Base-by-base conservation (phyloP, 2,888 invertebrate species). In the Rhodophaea formosa region DNA sequence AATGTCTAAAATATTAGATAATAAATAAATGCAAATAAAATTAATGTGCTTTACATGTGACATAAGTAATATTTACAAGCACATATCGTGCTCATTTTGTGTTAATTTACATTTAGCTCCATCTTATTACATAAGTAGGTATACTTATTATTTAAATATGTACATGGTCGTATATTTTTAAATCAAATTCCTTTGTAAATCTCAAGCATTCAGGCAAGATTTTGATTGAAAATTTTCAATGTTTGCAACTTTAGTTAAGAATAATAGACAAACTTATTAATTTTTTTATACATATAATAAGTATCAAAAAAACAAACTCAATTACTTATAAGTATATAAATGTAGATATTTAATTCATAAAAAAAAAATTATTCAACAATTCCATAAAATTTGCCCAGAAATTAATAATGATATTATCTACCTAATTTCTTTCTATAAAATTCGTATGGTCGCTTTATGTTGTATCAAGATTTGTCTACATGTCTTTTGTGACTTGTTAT, bases 131-230 rank as follows among this genome's bases (percentile, higher is more conserved):
- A 23, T 23, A 23, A 23, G 23, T 23, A n/a, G n/a, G n/a, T n/a
- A n/a, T n/a, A n/a, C n/a, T n/a, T n/a, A 49, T 49, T n/a, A 53
- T 23, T 16, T 46, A 42, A 46, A 46, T 49, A 49, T 49, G 46
- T 53, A 57, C 47, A 56, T 47, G 12, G 32, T 47, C n/a, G 47
- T 39, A n/a, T 56, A 46, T 35, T 47, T 32, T 30, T 32, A 32
- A 47, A 49, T 49, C 30, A 15, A 15, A 30, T 32, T 32, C 15
- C 14, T 32, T 23, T 56, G 30, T 49, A 32, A 49, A 15, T 32
- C 14, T 49, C 32, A 49, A 49, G 32, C 49, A 49, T 30, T 12
- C 8, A 29, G n/a, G 46, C 23, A 46, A 43, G 53, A 45, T 58
- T 30, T 58, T 58, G 47, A 49, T 58, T 32, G 46, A 46, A 46